Evolutionary conservation across 2,888 invertebrate species (phyloP).

Genomic region (Xylota segnis): DNA sequence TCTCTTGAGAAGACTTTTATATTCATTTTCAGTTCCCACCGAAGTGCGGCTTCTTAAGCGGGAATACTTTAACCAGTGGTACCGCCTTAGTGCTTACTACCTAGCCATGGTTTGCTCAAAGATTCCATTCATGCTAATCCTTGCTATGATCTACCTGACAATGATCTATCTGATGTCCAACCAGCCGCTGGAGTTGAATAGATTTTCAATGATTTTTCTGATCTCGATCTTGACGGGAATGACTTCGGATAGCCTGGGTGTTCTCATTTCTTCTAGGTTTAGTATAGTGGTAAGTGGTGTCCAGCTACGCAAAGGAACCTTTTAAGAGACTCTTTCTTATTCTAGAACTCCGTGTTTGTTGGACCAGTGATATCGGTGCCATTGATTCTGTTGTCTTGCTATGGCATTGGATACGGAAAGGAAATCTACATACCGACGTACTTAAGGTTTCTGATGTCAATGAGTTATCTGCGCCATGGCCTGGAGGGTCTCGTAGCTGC

Average conservation of each 20-base stretch:
- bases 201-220: constrained; percentile 89
- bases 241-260: constrained; percentile 92
- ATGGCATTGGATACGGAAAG: constrained; percentile 93
- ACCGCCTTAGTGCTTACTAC: constrained; percentile 91
- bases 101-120: constrained; percentile 90
- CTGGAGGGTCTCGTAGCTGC: constrained; percentile 92
- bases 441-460: constrained; percentile 91
- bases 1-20: background rate
- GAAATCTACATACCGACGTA: constrained; percentile 88
- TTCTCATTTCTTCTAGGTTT: constrained; percentile 90
- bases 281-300: constrained; percentile 89
- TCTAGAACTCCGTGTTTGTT: constrained; percentile 93
- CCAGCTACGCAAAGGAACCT: background rate
- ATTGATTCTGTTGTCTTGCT: constrained; percentile 93
- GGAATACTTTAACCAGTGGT: constrained; percentile 95
- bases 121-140: constrained; percentile 89
- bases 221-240: constrained; percentile 90
- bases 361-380: constrained; percentile 95
- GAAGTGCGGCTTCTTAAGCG: constrained; percentile 91
- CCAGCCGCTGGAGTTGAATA: constrained; percentile 90
- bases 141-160: constrained; percentile 88
- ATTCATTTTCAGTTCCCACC: constrained; percentile 88
- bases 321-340: constrained; percentile 77
- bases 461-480: constrained; percentile 93
- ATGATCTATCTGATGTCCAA: constrained; percentile 91